These are phyloP conservation scores for Noctuana brunneofusca DNA, from an alignment of 2,888 invertebrate genomes.

Conservation along the genomic window DNA sequence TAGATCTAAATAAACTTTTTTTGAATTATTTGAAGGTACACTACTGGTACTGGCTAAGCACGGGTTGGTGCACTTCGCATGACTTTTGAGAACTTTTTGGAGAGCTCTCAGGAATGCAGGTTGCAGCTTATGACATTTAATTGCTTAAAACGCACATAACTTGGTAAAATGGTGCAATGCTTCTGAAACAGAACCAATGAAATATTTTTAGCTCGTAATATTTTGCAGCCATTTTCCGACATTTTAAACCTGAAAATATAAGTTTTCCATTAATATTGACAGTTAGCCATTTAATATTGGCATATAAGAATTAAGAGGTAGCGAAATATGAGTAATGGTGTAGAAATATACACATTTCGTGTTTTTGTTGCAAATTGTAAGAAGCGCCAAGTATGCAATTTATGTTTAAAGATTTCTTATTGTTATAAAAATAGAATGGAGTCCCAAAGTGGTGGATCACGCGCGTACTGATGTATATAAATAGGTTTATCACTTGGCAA, in stretches of 20 bases:
- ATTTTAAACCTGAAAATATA: neutral
- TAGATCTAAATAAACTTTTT: neutral
- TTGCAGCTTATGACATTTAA: no score
- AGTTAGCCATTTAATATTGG: neutral
- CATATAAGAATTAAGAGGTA: no score
- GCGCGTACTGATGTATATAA: conserved; percentile 72
- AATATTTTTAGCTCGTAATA: neutral
- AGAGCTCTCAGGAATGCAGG: no score
- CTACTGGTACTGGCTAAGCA: no score
- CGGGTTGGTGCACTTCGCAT: no score
- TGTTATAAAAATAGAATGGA: conserved; percentile 65
- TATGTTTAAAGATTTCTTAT: conserved; percentile 52
- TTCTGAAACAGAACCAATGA: neutral
- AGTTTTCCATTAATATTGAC: neutral
- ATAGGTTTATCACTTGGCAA: conserved; percentile 78
- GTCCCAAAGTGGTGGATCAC: conserved; percentile 70
- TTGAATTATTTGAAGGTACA: neutral
- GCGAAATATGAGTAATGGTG: neutral
- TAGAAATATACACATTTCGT: neutral
- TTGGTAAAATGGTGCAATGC: no score
- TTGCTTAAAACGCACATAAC: no score
- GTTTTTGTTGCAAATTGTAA: conserved; percentile 4
- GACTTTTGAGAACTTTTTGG: no score
- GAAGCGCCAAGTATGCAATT: conserved; percentile 38
- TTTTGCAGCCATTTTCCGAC: conserved; percentile 1